Percentiles rank a stretch among this genome's conserved stretches.
phyloP scores from a whole-genome alignment of 2,888 invertebrate species.

The Drosophila neutralis region DNA sequence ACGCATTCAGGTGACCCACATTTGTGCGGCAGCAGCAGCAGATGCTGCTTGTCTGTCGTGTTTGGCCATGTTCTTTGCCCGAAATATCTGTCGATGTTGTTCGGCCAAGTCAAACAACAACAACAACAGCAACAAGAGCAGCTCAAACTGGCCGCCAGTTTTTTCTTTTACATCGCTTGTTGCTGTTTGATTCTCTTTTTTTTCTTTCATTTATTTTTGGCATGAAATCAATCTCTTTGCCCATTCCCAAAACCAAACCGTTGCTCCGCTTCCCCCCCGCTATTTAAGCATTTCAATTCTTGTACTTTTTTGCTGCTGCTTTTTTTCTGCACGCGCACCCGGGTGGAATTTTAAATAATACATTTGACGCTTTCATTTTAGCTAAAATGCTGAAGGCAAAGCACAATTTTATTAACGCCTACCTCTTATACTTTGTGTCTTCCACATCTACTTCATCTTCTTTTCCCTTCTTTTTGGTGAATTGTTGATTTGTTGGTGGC shows the following conservation, averaged over 20 bases:
- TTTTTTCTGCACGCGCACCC: slow-evolving; percentile 43
- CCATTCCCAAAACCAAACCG: slow-evolving; percentile 36
- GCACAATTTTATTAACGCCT: slow-evolving; percentile 53
- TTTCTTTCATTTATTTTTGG: slow-evolving; percentile 33
- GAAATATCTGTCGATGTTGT: slow-evolving; percentile 49
- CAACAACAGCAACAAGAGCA: slow-evolving; percentile 26
- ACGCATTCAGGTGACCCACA: slow-evolving; percentile 76
- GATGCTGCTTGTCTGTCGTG: slow-evolving; percentile 55
- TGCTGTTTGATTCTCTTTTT: slow-evolving; percentile 40
- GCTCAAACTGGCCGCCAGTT: slow-evolving; percentile 37
- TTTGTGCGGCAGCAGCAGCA: slow-evolving; percentile 35
- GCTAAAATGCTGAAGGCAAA: slow-evolving; percentile 60
- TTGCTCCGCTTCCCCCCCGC: background rate
- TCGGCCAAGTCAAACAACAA: slow-evolving; percentile 21
- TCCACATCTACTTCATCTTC: slow-evolving; percentile 12
- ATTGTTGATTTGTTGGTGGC: slow-evolving; percentile 35
- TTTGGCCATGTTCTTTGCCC: slow-evolving; percentile 54
- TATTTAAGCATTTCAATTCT: slow-evolving; percentile 50
- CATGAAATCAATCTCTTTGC: slow-evolving; percentile 69
- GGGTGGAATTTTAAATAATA: slow-evolving; percentile 69
- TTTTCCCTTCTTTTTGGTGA: slow-evolving; percentile 11
- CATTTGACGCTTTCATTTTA: slow-evolving; percentile 74
- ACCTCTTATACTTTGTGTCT: slow-evolving; percentile 34
- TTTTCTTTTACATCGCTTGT: slow-evolving; percentile 23
- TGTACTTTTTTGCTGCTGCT: slow-evolving; percentile 21